Evolutionary conservation across 2,113 vertebrate species (phyloP).

Genomic region (Sapajus apella): DNA sequence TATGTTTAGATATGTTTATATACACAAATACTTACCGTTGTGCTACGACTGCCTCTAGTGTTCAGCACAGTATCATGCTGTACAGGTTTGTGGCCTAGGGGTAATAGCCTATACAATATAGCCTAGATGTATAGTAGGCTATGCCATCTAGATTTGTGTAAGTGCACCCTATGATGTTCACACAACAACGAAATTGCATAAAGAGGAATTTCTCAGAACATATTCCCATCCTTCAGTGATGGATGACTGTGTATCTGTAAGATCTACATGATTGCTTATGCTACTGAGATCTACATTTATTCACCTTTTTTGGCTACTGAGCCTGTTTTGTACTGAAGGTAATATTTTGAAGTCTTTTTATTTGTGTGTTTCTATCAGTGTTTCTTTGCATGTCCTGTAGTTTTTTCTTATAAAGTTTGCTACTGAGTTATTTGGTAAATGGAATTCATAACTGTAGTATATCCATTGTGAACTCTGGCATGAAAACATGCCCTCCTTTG

Average conservation of each 20-base stretch:
- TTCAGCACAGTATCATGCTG: background rate
- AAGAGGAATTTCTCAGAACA: background rate
- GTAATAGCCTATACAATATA: background rate
- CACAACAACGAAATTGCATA: background rate
- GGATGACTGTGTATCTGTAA: background rate
- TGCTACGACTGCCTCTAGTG: background rate
- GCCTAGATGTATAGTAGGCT: background rate
- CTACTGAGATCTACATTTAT: background rate
- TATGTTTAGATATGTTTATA: background rate
- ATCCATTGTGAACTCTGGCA: background rate
- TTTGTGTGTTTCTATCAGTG: background rate
- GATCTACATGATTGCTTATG: background rate
- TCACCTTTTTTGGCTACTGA: background rate
- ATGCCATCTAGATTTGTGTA: background rate
- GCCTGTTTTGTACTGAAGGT: background rate
- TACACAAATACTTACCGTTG: background rate
- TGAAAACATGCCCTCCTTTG: background rate
- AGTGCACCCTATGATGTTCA: background rate
- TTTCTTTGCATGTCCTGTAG: background rate
- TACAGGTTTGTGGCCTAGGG: background rate
- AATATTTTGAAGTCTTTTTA: background rate
- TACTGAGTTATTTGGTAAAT: constrained; percentile 17
- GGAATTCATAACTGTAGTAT: background rate
- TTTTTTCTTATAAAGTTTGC: background rate
- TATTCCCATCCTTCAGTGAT: background rate